A percentile compares a stretch with the other conserved stretches of the same genome.
These are phyloP conservation scores for Drosophila simulans DNA, from an alignment of 1,140 invertebrate species.

Conservation along the genomic window DNA sequence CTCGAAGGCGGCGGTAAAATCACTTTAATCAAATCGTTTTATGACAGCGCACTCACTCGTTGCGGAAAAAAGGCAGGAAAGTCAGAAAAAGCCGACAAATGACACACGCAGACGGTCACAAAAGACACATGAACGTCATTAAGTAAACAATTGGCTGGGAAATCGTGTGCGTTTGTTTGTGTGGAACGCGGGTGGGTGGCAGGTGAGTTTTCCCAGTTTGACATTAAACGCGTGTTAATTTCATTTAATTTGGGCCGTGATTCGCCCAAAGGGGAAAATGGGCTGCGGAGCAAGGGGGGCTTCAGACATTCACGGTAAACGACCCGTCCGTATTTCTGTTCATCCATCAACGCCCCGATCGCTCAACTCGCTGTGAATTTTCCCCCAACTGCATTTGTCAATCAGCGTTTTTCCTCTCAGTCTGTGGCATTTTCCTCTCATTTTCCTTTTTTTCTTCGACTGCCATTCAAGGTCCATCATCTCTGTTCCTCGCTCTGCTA, in stretches of 20 bases:
- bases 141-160: conserved; percentile 62
- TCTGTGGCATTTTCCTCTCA: conserved; percentile 33
- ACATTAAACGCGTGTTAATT: conserved; percentile 82
- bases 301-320: conserved; percentile 48
- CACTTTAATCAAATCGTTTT: conserved; percentile 81
- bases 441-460: conserved; percentile 9
- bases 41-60: conserved; percentile 67
- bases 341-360: conserved; percentile 71
- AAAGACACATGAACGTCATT: conserved; percentile 78
- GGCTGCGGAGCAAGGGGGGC: not conserved
- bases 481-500: conserved; percentile 15
- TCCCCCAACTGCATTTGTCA: conserved; percentile 71
- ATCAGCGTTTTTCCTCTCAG: conserved; percentile 54
- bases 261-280: conserved; percentile 11
- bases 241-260: conserved; percentile 75
- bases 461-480: conserved; percentile 56
- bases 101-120: conserved; percentile 49
- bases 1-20: conserved; percentile 57
- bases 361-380: conserved; percentile 27
- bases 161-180: conserved; percentile 1
- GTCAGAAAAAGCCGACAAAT: conserved; percentile 72
- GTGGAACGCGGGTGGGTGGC: conserved; percentile 56
- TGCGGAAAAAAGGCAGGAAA: conserved; percentile 46
- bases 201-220: conserved; percentile 66
- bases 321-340: conserved; percentile 51